A percentile compares a stretch with the other conserved stretches of the same genome.
phyloP scores from a whole-genome alignment of 1,140 invertebrate genomes.

The Zaprionus gabonicus region DNA sequence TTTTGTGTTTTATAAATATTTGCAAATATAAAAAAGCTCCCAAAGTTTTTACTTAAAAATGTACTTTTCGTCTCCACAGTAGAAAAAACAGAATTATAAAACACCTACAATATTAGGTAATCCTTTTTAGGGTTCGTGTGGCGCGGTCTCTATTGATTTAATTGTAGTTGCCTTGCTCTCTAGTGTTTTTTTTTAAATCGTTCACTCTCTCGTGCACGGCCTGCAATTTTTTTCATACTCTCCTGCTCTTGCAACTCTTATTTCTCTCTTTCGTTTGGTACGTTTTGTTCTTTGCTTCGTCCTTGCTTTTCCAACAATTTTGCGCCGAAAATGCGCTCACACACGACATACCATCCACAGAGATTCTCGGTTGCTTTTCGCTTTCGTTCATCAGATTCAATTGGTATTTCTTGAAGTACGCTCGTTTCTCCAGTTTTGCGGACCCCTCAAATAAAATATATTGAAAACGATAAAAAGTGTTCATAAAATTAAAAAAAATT shows the following conservation, averaged over 20 bases:
- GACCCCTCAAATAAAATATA: conserved; percentile 29
- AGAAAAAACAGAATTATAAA: conserved; percentile 12
- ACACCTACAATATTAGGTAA: conserved; percentile 61
- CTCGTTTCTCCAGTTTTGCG: conserved; percentile 16
- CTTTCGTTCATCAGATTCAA: conserved; percentile 73
- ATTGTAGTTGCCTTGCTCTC: conserved; percentile 51
- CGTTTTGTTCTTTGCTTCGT: conserved; percentile 73
- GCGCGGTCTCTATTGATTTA: conserved; percentile 72
- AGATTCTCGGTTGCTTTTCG: conserved; percentile 63
- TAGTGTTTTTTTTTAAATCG: conserved; percentile 43
- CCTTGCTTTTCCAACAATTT: conserved; percentile 65
- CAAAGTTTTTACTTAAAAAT: not conserved
- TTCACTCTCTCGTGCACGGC: conserved; percentile 18
- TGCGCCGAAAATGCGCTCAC: conserved; percentile 51
- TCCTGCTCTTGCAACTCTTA: conserved; percentile 24
- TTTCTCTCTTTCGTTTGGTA: conserved; percentile 24
- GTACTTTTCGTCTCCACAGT: not conserved
- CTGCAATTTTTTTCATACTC: conserved; percentile 12
- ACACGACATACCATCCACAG: conserved; percentile 35
- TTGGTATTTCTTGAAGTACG: conserved; percentile 29
- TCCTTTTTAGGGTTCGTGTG: conserved; percentile 47
- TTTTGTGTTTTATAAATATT: conserved; percentile 20
- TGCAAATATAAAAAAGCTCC: conserved; percentile 9
- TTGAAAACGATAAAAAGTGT: conserved; percentile 35
- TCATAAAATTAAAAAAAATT: not conserved